Base-by-base conservation (phyloP, 2,888 invertebrate species). In the Drosophila prostipennis region DNA sequence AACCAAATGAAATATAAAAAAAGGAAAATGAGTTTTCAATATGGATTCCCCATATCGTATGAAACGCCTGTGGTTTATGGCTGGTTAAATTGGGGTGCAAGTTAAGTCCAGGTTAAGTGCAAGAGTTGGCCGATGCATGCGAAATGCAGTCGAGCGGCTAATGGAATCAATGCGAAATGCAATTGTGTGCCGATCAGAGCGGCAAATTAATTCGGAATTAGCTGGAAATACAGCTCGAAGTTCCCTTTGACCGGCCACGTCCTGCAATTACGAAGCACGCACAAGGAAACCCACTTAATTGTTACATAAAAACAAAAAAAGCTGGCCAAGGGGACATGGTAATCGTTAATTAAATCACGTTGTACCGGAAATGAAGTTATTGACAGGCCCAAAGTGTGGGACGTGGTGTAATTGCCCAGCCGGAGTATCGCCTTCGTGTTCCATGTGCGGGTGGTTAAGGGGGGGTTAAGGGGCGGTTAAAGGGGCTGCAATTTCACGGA, bases 331-430 rank as follows among this genome's bases (percentile, higher is more conserved):
- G n/a, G 29, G 29, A 65, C 59, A 68, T 61, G 58, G 72, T 80
- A 78, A 86, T 87, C 84, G 74, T 78, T 87, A 83, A 84, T 84
- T 88, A 86, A 84, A 84, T 84, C 89, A 88, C 84, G 87, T 87
- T 83, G 74, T 68, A 57, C 57, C 68, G 58, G 74, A 87, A 88
- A 86, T 86, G 65, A 88, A 89, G 87, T 88, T 88, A 84, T 88
- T 83, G 83, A 80, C 83, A 76, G 74, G 73, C 58, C 60, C 69
- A 75, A 76, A 86, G 80, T 83, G 46, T 23, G 61, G 73, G 75
- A 74, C 77, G 74, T 82, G 87, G 78, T 51, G 76, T 88, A 88
- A 83, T 88, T 86, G 74, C 48, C 49, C 45, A 16, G 49, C 29
- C 49, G 54, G 61, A 53, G 72, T 52, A 52, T 72, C 39, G 60